These are phyloP conservation scores for Sesia apiformis DNA, from an alignment of 2,888 invertebrate genomes.

Conservation along the genomic window DNA sequence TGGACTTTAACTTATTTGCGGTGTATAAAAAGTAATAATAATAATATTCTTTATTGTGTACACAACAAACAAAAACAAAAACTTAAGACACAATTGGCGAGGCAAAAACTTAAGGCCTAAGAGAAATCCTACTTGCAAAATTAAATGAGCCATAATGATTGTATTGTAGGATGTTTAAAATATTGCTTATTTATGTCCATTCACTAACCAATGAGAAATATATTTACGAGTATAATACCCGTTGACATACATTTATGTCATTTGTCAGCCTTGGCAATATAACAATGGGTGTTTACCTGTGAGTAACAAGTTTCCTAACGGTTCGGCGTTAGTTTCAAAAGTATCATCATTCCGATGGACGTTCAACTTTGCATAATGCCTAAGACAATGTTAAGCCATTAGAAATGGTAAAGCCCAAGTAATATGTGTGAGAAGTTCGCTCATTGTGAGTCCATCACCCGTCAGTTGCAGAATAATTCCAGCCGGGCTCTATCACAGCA, in stretches of 20 bases:
- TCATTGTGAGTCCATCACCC: slow-evolving; percentile 49
- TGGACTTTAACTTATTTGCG: too few relatives aligned
- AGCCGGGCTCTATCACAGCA: slow-evolving; percentile 42
- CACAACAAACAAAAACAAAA: too few relatives aligned
- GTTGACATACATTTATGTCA: not conserved
- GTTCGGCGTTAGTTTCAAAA: slow-evolving; percentile 8
- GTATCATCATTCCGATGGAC: slow-evolving; percentile 9
- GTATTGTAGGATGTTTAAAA: too few relatives aligned
- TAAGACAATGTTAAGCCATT: slow-evolving; percentile 27
- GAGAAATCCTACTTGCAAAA: too few relatives aligned
- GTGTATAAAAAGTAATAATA: too few relatives aligned
- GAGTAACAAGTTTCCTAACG: slow-evolving; percentile 19
- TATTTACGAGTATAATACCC: too few relatives aligned
- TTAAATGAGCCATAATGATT: too few relatives aligned
- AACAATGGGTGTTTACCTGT: slow-evolving; percentile 17
- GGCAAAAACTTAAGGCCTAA: too few relatives aligned
- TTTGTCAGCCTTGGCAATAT: not conserved
- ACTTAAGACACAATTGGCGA: too few relatives aligned
- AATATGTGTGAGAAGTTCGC: slow-evolving; percentile 27
- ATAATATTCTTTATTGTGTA: too few relatives aligned
- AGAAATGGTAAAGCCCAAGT: slow-evolving; percentile 43
- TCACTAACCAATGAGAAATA: too few relatives aligned
- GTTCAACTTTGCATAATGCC: slow-evolving; percentile 1
- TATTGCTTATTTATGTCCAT: too few relatives aligned
- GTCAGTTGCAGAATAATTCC: slow-evolving; percentile 41